Percentiles rank a stretch among this genome's conserved stretches.
Conservation (phyloP, 2,113 vertebrate genomes). For the Channa maculata region DNA sequence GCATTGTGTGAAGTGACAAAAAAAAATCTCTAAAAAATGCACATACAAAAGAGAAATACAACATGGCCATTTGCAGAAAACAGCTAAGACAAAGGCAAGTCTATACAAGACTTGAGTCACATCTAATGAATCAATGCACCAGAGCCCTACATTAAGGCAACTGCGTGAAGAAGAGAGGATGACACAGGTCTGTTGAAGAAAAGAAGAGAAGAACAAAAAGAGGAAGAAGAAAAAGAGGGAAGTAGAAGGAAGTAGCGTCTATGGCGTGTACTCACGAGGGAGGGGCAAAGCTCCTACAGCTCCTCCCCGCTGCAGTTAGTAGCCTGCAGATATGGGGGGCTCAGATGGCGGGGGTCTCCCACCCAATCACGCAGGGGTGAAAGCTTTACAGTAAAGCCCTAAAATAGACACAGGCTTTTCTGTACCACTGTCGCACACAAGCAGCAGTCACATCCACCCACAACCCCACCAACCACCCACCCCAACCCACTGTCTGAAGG, state of each 20-base stretch:
- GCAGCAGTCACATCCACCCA: conserved; percentile 83
- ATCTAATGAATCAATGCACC: conserved; percentile 65
- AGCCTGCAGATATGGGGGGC: conserved; percentile 99
- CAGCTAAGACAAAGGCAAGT: conserved; percentile 44
- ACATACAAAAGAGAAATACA: conserved; percentile 24
- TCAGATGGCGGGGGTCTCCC: conserved; percentile 98
- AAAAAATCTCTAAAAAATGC: conserved; percentile 27
- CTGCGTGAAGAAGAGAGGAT: conserved; percentile 65
- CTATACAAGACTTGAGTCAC: conserved; percentile 42
- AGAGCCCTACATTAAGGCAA: conserved; percentile 73
- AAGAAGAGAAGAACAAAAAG: conserved; percentile 58
- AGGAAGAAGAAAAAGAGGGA: conserved; percentile 68
- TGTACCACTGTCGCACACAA: conserved; percentile 99
- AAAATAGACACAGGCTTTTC: conserved; percentile 99
- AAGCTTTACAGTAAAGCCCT: conserved; percentile 99
- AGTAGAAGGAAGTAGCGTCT: conserved; percentile 84
- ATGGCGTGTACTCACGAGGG: conserved; percentile 99
- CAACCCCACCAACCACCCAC: conserved; percentile 51
- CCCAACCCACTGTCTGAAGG: conserved; percentile 35
- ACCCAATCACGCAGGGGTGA: conserved; percentile 98
- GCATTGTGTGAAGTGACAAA: conserved; percentile 22
- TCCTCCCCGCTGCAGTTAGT: conserved; percentile 99
- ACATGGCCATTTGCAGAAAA: conserved; percentile 49
- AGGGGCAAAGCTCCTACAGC: conserved; percentile 95
- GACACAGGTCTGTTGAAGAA: conserved; percentile 73